Conservation (phyloP, 2,888 invertebrate genomes). For the Tiphia femorata region DNA sequence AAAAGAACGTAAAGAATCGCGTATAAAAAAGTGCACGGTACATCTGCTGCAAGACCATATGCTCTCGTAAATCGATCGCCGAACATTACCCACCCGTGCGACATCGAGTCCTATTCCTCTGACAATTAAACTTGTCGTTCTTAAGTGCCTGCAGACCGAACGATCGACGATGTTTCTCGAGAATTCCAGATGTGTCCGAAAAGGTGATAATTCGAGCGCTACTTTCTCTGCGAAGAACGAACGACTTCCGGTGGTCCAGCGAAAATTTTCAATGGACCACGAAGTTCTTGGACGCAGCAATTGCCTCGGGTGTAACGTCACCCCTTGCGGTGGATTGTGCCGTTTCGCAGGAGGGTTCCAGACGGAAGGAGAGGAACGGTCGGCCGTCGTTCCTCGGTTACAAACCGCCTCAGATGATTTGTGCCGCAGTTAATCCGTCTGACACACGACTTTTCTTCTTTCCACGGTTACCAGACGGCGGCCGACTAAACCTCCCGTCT, state of each 20-base stretch:
- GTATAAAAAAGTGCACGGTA: too few relatives aligned
- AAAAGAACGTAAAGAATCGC: too few relatives aligned
- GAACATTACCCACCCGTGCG: too few relatives aligned
- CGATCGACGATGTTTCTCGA: too few relatives aligned
- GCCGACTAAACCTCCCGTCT: constrained; percentile 3
- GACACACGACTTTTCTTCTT: constrained; percentile 28
- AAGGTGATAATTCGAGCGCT: too few relatives aligned
- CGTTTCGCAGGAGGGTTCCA: not conserved
- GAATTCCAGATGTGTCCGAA: too few relatives aligned
- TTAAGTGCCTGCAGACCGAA: too few relatives aligned
- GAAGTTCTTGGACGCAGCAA: constrained; percentile 11
- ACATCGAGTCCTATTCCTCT: too few relatives aligned
- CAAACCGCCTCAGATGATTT: constrained; percentile 34
- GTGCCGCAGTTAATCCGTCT: constrained; percentile 34
- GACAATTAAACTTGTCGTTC: too few relatives aligned
- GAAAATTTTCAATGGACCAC: not conserved
- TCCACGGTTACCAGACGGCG: constrained; percentile 6
- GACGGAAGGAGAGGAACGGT: not conserved
- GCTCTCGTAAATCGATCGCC: too few relatives aligned
- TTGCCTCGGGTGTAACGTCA: constrained; percentile 16
- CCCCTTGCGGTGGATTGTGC: constrained; percentile 11
- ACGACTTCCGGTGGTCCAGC: constrained; percentile 4
- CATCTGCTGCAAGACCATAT: too few relatives aligned
- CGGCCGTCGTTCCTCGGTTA: constrained; percentile 12
- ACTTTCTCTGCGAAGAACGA: too few relatives aligned